These are phyloP conservation scores for Cataglyphis hispanica DNA, from an alignment of 1,140 invertebrate genomes.

Conservation along the genomic window DNA sequence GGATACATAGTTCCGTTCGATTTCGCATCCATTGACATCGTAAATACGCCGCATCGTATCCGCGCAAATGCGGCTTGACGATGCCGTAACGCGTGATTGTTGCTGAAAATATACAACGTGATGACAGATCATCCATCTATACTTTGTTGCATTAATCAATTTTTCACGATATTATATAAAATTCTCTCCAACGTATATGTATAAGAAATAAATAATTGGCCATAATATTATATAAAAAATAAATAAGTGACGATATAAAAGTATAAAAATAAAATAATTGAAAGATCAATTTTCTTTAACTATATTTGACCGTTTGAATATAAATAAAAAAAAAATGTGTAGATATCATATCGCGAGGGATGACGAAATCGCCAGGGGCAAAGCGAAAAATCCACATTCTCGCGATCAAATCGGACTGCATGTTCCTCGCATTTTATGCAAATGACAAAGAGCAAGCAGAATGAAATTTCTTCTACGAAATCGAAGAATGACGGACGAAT, in stretches of 20 bases:
- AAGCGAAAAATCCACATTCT: neutral
- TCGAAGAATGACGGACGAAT: slow-evolving; percentile 10
- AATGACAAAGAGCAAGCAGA: slow-evolving; percentile 19
- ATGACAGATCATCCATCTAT: neutral
- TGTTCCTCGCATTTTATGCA: slow-evolving; percentile 17
- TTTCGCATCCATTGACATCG: slow-evolving; percentile 30
- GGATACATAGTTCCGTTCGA: slow-evolving; percentile 62
- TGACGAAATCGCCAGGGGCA: neutral
- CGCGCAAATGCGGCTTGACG: slow-evolving; percentile 72
- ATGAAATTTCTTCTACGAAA: slow-evolving; percentile 23
- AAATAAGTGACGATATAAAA: too few relatives aligned
- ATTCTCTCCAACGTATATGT: neutral
- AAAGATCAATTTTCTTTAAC: neutral
- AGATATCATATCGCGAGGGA: too few relatives aligned
- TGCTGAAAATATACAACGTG: neutral
- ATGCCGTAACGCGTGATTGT: slow-evolving; percentile 16
- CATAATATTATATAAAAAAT: neutral
- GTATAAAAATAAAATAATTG: neutral
- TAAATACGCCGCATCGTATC: slow-evolving; percentile 57
- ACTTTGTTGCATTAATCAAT: slow-evolving; percentile 1
- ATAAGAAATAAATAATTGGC: neutral
- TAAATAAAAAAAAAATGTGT: neutral
- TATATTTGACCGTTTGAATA: neutral
- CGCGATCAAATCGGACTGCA: neutral
- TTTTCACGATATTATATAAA: neutral